Percentiles rank a stretch among this genome's conserved stretches.
These are phyloP conservation scores for Papilio helenus DNA, from an alignment of 1,140 invertebrate genomes.

Conservation along the genomic window DNA sequence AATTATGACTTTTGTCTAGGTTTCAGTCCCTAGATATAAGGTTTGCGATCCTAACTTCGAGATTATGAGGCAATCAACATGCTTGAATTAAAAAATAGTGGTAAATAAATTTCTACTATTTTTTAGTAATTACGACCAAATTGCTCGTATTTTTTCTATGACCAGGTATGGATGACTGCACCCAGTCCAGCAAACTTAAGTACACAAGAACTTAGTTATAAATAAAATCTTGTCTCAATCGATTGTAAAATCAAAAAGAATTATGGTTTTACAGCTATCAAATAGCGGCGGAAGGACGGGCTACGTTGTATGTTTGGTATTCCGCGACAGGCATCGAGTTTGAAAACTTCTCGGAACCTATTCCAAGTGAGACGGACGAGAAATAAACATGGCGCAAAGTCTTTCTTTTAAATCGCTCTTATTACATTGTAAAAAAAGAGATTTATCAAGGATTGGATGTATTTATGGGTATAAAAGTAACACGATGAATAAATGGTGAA, in stretches of 20 bases:
- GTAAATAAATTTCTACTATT: too few relatives aligned
- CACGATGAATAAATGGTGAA: neutral
- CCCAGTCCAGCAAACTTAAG: too few relatives aligned
- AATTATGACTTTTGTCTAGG: neutral
- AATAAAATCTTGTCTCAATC: slow-evolving; percentile 20
- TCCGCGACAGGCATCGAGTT: slow-evolving; percentile 45
- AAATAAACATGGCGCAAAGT: slow-evolving; percentile 43
- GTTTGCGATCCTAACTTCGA: neutral
- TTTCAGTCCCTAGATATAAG: neutral
- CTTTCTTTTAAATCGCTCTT: slow-evolving; percentile 39
- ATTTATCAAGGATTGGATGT: neutral
- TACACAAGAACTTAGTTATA: neutral
- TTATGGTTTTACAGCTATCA: slow-evolving; percentile 16
- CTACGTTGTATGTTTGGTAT: slow-evolving; percentile 58
- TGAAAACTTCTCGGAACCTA: slow-evolving; percentile 58
- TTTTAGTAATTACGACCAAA: too few relatives aligned
- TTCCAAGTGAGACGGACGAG: slow-evolving; percentile 43
- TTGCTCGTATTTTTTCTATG: too few relatives aligned
- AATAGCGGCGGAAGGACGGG: slow-evolving; percentile 59
- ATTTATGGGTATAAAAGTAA: slow-evolving; percentile 1
- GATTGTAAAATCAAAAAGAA: neutral
- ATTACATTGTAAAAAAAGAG: slow-evolving; percentile 18
- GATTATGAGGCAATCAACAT: neutral
- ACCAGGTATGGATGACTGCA: too few relatives aligned
- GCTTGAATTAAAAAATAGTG: too few relatives aligned